Evolutionary conservation across 30 jellyfish, hydroid and myxozoan genomes (phyloP), one percentile per base, ranked within the genome.

Genomic region (Phacellophora camtschatica): DNA sequence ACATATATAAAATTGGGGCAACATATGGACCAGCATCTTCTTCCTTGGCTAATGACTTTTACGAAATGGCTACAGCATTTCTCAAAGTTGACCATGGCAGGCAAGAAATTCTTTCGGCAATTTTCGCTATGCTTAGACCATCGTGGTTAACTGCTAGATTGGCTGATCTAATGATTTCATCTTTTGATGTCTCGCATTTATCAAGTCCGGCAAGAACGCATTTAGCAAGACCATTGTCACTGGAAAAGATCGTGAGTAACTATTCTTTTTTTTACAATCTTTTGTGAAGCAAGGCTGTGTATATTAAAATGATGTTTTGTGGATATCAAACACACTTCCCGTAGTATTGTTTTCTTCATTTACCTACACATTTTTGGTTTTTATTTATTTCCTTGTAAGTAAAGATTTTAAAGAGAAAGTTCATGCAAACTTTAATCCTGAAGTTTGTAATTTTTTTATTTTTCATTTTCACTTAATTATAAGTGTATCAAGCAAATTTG

Each of bases 211-310:
- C 67, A 4, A 74, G 86, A 58, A 16, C 12, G 74, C 54, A 34
- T 12, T 65, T 74, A n/a, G 4, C 71, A 35, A 78, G 71, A 42
- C 97, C 97, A 4, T 35, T 87, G 19, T 87, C 97, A 3, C n/a
- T 69, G 27, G 93, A 78, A 1, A 87, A 87, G 53, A 46, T 77
- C 11, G 96, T 87, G 32, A 77, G 88, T 46, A 5, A 42, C 19
- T 16, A 22, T 32, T 16, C 0, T 0, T 75, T 31, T 0, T 39
- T 6, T n/a, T n/a, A n/a, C n/a, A n/a, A n/a, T n/a, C n/a, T n/a
- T n/a, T n/a, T n/a, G n/a, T n/a, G n/a, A n/a, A n/a, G n/a, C n/a
- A n/a, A n/a, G n/a, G n/a, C n/a, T n/a, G n/a, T n/a, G n/a, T n/a
- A n/a, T n/a, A n/a, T n/a, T n/a, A n/a, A n/a, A n/a, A n/a, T n/a